Base-by-base conservation (phyloP, 2,888 invertebrate genomes). In the Diaphora mendica region DNA sequence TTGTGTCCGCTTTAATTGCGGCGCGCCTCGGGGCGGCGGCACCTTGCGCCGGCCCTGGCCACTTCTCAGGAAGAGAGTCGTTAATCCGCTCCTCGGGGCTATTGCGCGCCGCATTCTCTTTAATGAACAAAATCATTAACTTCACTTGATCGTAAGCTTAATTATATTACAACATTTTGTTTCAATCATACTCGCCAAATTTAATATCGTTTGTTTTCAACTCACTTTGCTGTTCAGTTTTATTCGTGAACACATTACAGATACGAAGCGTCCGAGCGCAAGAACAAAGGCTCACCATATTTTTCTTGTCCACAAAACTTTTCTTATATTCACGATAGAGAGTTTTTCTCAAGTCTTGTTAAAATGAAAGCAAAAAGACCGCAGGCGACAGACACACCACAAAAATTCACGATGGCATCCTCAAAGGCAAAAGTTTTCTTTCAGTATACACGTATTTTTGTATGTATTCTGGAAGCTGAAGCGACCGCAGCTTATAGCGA, bases 1-100 rank as follows among this genome's bases (percentile, higher is more conserved):
- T 83, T 83, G 79, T 79, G 81, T 81, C 78, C 68, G 75, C 68
- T 67, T 81, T 82, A 82, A 83, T 83, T 83, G 82, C 71, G 70
- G 67, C 39, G 77, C 74, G 73, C 76, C 68, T 68, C 55, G 33
- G 69, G 15, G 39, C 48, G 33, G 20, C 64, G 48, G 39, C 51
- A 69, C 59, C 9, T 42, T 64, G 64, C n/a, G 35, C 42, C 69
- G 62, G 59, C 64, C 70, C 3, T 48, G 26, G 77, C 39, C 81
- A 68, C 74, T 81, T 73, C 75, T 77, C 74, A 77, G 83, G 83
- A 83, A 83, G 81, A 77, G 70, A 77, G 76, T 82, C 83, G 84
- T 83, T 83, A 83, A 82, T 82, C 79, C 70, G 48, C 75, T 79
- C 76, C 84, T 79, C 77, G 72, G 72, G 84, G 81, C 77, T 80